Base-by-base conservation (phyloP, 2,888 invertebrate genomes). In the Dascillus cervinus region DNA sequence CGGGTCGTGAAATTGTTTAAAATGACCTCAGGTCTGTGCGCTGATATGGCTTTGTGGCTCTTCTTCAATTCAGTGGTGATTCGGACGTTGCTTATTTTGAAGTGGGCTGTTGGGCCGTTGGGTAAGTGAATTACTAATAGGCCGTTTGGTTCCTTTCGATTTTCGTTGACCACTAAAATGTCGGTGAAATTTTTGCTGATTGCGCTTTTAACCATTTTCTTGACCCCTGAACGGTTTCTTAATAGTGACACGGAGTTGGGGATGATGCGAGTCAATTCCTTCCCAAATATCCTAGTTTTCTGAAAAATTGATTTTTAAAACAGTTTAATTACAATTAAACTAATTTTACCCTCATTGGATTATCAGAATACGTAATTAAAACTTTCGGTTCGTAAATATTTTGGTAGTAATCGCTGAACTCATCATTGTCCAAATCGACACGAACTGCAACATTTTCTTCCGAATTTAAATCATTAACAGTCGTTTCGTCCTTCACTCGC, bases 1-100 rank as follows among this genome's bases (percentile, higher is more conserved):
- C 96, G 77, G 0, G 98, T 98, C 41, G 85, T 82, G 65, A 98
- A 98, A 69, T 97, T 95, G 60, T 90, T 96, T 27, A 97, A 67
- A 40, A 98, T 82, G 1, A 96, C 84, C 72, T 99, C 98, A 1
- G 98, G 98, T 15, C 88, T 74, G 60, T 96, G 94, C 22, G 71
- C 72, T 0, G 85, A 85, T 32, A 92, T 84, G 60, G 89, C 86
- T 53, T 79, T 82, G 53, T 83, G 80, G 53, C 75, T 77, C 41
- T 79, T 77, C 43, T 80, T 79, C 24, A 95, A 71, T 50, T 94
- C 89, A 11, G 86, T 81, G 0, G 91, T 90, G 26, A 94, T 80
- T 60, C 83, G 86, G 1, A 96, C 88, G 62, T 87, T 95, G 50
- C 90, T 90, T 11, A 99, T 62, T 58, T 89, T 85, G 62, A 97